Conservation (phyloP, 2,888 invertebrate species). For the Geotrupes spiniger region DNA sequence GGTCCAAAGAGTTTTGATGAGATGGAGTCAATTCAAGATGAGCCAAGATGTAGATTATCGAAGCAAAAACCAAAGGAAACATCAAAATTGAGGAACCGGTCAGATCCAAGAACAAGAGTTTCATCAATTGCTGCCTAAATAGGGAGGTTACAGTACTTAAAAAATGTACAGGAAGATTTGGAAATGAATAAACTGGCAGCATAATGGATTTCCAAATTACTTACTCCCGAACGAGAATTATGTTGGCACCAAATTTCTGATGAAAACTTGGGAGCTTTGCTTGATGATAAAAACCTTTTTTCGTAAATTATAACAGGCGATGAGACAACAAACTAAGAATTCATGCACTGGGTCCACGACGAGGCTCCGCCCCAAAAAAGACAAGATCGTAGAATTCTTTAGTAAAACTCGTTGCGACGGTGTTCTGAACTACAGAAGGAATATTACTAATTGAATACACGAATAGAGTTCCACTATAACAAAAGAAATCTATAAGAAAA, state of each 20-base stretch:
- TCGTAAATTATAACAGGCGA: background rate
- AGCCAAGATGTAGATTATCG: background rate
- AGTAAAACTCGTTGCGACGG: background rate
- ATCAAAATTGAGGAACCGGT: background rate
- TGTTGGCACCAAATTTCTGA: background rate
- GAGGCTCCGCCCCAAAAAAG: slow-evolving; percentile 7
- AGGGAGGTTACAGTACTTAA: background rate
- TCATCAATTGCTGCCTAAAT: background rate
- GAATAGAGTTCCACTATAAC: background rate
- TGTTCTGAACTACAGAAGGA: background rate
- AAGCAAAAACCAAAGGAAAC: background rate
- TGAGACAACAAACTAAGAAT: slow-evolving; percentile 1
- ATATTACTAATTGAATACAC: background rate
- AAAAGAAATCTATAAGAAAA: background rate
- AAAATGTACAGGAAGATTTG: background rate
- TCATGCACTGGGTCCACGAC: background rate
- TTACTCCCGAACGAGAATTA: background rate
- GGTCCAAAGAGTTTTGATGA: background rate
- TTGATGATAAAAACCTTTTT: background rate
- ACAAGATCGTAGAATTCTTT: slow-evolving; percentile 1
- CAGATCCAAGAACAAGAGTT: background rate
- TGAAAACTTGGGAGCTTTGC: background rate
- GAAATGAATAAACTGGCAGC: background rate
- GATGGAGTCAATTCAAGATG: background rate
- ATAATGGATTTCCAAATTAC: background rate